phyloP scores from a whole-genome alignment of 2,888 invertebrate genomes.

The Camptogramma bilineatum region DNA sequence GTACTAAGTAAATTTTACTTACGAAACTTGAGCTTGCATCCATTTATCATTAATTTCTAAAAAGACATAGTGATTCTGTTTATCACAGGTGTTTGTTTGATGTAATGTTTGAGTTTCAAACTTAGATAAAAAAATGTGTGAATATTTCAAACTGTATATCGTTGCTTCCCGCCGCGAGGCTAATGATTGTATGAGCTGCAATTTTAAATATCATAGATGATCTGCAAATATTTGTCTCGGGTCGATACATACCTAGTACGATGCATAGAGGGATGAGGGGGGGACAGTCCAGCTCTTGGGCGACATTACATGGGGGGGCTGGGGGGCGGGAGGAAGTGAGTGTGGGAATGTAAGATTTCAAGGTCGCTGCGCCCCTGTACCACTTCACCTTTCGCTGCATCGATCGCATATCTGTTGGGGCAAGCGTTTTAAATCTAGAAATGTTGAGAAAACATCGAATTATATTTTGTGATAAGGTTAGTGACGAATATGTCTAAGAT shows the following conservation, averaged over 20 bases:
- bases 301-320: constrained; percentile 13
- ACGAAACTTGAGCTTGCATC: constrained; percentile 11
- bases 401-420: constrained; percentile 28
- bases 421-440: not conserved
- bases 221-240: not conserved
- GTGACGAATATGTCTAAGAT: no score
- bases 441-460: not conserved
- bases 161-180: no score
- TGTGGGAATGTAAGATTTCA: constrained; percentile 69
- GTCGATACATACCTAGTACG: no score
- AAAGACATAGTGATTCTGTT: not conserved
- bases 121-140: no score
- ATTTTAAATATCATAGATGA: no score
- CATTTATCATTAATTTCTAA: constrained; percentile 14
- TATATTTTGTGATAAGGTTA: not conserved
- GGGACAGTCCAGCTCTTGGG: not conserved
- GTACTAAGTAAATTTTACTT: no score
- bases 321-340: constrained; percentile 40
- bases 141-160: no score
- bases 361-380: constrained; percentile 63
- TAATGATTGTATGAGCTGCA: no score
- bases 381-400: constrained; percentile 48
- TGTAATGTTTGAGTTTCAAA: no score
- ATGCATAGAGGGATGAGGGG: not conserved
- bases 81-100: not conserved